Percentiles rank a stretch among this genome's conserved stretches.
Conservation (phyloP, 2,797 vertebrate species). For the Poecilia wingei region DNA sequence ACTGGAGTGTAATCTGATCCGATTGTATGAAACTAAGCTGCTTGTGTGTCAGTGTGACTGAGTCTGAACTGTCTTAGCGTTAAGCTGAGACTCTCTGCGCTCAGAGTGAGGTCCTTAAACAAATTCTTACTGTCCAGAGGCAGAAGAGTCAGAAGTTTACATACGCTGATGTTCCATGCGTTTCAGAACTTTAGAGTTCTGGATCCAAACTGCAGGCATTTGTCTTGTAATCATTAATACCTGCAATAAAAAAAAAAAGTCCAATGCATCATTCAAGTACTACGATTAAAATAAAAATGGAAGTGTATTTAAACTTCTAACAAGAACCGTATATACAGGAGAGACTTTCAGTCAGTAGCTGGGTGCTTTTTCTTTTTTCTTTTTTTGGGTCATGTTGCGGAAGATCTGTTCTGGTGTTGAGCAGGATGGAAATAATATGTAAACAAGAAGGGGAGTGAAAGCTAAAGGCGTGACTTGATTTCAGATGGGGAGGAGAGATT, state of each 20-base stretch:
- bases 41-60: conserved; percentile 40
- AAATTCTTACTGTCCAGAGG: not conserved
- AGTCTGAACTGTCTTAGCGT: conserved; percentile 14
- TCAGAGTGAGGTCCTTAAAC: conserved; percentile 6
- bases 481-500: conserved; percentile 3
- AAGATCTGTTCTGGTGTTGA: conserved; percentile 15
- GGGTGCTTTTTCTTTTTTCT: not conserved
- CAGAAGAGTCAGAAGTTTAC: not conserved
- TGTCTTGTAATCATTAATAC: not conserved
- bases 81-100: conserved; percentile 27
- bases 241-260: not conserved
- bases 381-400: conserved; percentile 19
- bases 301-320: not conserved
- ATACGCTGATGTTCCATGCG: not conserved
- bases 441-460: conserved; percentile 39
- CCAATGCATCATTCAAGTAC: not conserved
- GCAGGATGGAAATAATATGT: conserved; percentile 47
- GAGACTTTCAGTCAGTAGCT: not conserved
- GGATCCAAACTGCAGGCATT: not conserved
- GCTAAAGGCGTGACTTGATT: conserved; percentile 17
- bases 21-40: conserved; percentile 31
- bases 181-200: not conserved
- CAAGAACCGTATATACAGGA: not conserved
- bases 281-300: not conserved
- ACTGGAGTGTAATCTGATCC: conserved; percentile 38